phyloP scores from a whole-genome alignment of 2,797 vertebrate species.

The Myotis findleyi region DNA sequence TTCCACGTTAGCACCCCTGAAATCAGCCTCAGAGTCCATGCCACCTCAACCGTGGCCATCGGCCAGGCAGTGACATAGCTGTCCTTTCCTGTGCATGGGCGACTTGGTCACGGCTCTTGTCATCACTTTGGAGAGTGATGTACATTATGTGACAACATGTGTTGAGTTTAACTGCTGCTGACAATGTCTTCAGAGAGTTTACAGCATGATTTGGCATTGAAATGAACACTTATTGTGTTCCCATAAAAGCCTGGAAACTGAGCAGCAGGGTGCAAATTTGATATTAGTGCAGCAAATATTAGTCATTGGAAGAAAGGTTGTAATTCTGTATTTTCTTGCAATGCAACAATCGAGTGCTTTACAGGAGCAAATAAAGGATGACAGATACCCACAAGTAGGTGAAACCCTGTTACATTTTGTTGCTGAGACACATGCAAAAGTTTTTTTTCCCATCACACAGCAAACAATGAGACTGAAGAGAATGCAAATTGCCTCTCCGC shows the following conservation, averaged over 20 bases:
- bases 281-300: slow-evolving; percentile 64
- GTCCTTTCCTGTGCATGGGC: neutral
- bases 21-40: neutral
- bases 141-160: neutral
- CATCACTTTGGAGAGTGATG: neutral
- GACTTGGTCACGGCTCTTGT: neutral
- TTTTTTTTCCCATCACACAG: neutral
- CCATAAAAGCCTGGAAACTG: slow-evolving; percentile 26
- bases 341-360: slow-evolving; percentile 17
- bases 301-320: slow-evolving; percentile 29
- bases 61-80: neutral
- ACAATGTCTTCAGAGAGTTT: slow-evolving; percentile 52
- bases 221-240: slow-evolving; percentile 55
- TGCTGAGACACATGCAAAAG: slow-evolving; percentile 44
- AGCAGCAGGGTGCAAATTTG: slow-evolving; percentile 49
- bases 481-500: slow-evolving; percentile 31
- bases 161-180: slow-evolving; percentile 45
- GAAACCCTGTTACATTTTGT: slow-evolving; percentile 34
- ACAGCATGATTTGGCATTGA: slow-evolving; percentile 38
- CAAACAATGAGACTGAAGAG: slow-evolving; percentile 29
- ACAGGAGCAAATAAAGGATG: slow-evolving; percentile 57
- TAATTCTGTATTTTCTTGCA: slow-evolving; percentile 53
- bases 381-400: slow-evolving; percentile 17
- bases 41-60: neutral
- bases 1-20: neutral